Evolutionary conservation across 2,888 invertebrate genomes (phyloP).

Genomic region (Poecilus cupreus): DNA sequence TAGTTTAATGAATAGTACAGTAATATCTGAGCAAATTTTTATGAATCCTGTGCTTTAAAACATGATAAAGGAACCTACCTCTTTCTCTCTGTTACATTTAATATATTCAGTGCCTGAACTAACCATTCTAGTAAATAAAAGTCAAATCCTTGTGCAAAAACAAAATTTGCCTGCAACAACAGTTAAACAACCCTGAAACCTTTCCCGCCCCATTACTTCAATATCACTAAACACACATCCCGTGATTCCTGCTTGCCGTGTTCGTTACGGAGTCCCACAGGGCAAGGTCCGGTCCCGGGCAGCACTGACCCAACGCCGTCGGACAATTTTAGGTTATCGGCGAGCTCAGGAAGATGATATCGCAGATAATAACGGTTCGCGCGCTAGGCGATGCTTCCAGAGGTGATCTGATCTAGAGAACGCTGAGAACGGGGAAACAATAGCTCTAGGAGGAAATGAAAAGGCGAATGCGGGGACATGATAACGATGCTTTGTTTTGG

Average conservation of each 20-base stretch:
- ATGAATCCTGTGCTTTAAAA: too few relatives aligned
- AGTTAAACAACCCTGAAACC: conserved; percentile 26
- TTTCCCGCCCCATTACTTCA: conserved; percentile 34
- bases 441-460: conserved; percentile 20
- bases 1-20: too few relatives aligned
- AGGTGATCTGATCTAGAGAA: conserved; percentile 15
- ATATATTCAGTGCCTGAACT: not conserved
- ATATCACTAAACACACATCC: conserved; percentile 20
- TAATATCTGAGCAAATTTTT: too few relatives aligned
- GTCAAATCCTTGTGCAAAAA: conserved; percentile 8
- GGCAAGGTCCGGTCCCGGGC: not conserved
- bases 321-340: conserved; percentile 38
- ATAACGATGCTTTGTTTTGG: not conserved
- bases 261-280: not conserved
- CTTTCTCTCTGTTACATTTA: not conserved
- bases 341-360: conserved; percentile 29
- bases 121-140: not conserved
- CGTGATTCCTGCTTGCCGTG: conserved; percentile 6
- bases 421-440: conserved; percentile 8
- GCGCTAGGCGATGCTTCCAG: not conserved
- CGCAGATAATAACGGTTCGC: conserved; percentile 33
- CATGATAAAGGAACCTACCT: too few relatives aligned
- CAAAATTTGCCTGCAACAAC: conserved; percentile 27
- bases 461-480: not conserved
- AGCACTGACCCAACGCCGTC: not conserved